Conservation (phyloP, 2,888 invertebrate species). For the Macaria notata region DNA sequence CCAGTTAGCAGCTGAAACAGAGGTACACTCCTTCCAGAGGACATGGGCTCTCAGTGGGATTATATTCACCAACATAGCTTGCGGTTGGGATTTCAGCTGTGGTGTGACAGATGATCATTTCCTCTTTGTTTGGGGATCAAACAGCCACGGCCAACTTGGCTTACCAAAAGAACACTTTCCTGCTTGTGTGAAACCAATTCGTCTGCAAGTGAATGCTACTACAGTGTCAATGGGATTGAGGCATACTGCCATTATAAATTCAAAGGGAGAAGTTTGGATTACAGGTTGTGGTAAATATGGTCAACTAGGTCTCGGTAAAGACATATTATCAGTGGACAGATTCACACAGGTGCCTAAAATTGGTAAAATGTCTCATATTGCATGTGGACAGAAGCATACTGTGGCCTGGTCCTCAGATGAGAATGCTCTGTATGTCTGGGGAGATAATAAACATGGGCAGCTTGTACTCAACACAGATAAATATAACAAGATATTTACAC, state of each 20-base stretch:
- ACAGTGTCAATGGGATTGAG: slow-evolving; percentile 86
- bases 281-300: slow-evolving; percentile 87
- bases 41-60: slow-evolving; percentile 81
- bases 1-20: slow-evolving; percentile 83
- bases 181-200: slow-evolving; percentile 59
- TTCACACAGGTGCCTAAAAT: slow-evolving; percentile 81
- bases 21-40: slow-evolving; percentile 81
- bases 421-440: slow-evolving; percentile 88
- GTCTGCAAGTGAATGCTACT: slow-evolving; percentile 76
- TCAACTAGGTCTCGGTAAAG: slow-evolving; percentile 83
- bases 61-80: slow-evolving; percentile 84
- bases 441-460: slow-evolving; percentile 93
- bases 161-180: slow-evolving; percentile 76
- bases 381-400: slow-evolving; percentile 92
- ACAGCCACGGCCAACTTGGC: slow-evolving; percentile 89
- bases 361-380: slow-evolving; percentile 82
- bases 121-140: slow-evolving; percentile 92
- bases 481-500: slow-evolving; percentile 74
- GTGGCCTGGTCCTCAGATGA: slow-evolving; percentile 79
- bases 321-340: slow-evolving; percentile 56
- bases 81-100: slow-evolving; percentile 93
- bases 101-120: slow-evolving; percentile 86
- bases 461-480: slow-evolving; percentile 82
- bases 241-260: slow-evolving; percentile 85
- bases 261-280: slow-evolving; percentile 83